Conservation (phyloP, 2,888 invertebrate genomes). For the Epistrophe grossulariae region DNA sequence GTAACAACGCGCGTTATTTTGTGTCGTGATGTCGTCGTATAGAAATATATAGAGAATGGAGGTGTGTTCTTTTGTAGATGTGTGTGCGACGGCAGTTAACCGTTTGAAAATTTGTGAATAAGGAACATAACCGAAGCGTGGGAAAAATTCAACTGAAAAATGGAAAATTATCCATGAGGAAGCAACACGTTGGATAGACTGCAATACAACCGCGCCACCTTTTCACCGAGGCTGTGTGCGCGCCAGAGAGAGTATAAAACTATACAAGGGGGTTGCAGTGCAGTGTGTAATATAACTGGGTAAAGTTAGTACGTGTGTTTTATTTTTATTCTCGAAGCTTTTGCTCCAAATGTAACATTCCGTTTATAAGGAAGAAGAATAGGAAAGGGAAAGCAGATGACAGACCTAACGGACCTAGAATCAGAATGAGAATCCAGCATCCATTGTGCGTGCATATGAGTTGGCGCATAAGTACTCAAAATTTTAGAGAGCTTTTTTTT, state of each 20-base stretch:
- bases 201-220: slow-evolving; percentile 64
- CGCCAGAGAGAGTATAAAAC: slow-evolving; percentile 64
- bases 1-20: slow-evolving; percentile 61
- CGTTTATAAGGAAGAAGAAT: background rate
- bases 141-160: slow-evolving; percentile 78
- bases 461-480: slow-evolving; percentile 43
- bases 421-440: background rate
- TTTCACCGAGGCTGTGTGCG: slow-evolving; percentile 41
- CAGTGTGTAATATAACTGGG: background rate
- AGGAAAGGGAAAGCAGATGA: background rate
- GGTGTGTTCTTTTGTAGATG: slow-evolving; percentile 52
- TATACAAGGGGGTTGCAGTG: slow-evolving; percentile 41
- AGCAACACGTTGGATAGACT: slow-evolving; percentile 78
- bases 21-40: background rate
- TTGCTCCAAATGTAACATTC: slow-evolving; percentile 27
- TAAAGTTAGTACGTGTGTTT: slow-evolving; percentile 16
- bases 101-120: slow-evolving; percentile 74
- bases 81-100: slow-evolving; percentile 70
- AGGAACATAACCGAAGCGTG: slow-evolving; percentile 78
- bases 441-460: slow-evolving; percentile 52
- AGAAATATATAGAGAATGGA: slow-evolving; percentile 13
- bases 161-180: slow-evolving; percentile 72
- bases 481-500: slow-evolving; percentile 45
- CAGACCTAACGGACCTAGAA: background rate
- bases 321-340: slow-evolving; percentile 48